Evolutionary conservation across 1,140 invertebrate species (phyloP).

Genomic region (Bombus huntii): DNA sequence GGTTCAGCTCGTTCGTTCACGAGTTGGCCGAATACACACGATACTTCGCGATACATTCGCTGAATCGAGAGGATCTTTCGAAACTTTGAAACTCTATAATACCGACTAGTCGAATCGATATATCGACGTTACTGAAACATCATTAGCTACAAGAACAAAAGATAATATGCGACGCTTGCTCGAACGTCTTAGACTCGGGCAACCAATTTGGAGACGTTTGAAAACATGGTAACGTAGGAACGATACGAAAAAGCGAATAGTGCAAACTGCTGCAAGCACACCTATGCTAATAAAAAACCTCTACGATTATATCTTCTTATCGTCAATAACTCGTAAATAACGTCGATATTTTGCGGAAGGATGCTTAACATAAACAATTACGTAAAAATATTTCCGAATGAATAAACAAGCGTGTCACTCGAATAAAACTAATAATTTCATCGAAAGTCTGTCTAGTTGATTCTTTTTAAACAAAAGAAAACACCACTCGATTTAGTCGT

Average conservation of each 20-base stretch:
- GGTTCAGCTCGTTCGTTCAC: conserved; percentile 55
- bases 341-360: no score
- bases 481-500: background rate
- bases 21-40: conserved; percentile 13
- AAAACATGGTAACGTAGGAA: background rate
- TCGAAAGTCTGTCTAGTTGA: background rate
- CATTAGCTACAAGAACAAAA: no score
- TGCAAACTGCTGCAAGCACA: no score
- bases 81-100: no score
- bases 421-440: background rate
- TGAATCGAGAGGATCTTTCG: no score
- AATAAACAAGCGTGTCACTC: background rate
- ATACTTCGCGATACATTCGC: background rate
- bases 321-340: no score
- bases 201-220: no score
- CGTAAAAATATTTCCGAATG: background rate
- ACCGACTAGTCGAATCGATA: no score
- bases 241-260: background rate
- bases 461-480: background rate
- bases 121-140: no score
- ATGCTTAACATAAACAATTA: background rate
- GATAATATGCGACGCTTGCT: no score
- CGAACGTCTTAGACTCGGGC: no score
- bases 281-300: background rate
- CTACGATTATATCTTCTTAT: background rate